A percentile compares a stretch with the other conserved stretches of the same genome.
Conservation (phyloP, 1,140 invertebrate genomes). For the Oryctes rhinoceros region DNA sequence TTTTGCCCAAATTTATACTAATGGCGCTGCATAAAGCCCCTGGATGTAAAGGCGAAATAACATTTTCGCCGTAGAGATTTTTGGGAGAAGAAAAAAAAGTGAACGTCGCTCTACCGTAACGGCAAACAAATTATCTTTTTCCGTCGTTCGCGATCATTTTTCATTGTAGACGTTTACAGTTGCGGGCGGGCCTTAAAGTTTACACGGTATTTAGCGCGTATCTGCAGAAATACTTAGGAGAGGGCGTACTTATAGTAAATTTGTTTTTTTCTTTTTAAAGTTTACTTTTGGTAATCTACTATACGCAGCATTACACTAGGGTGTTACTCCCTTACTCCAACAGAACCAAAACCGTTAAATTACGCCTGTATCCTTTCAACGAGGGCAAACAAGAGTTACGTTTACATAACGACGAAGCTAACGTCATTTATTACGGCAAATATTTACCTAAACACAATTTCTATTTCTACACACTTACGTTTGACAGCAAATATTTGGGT, state of each 20-base stretch:
- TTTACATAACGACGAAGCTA: too few relatives aligned
- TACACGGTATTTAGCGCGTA: background rate
- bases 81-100: slow-evolving; percentile 1
- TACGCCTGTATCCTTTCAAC: too few relatives aligned
- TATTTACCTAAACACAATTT: too few relatives aligned
- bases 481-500: too few relatives aligned
- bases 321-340: too few relatives aligned
- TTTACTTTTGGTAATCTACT: too few relatives aligned
- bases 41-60: slow-evolving; percentile 36
- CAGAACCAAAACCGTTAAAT: too few relatives aligned
- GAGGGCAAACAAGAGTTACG: too few relatives aligned
- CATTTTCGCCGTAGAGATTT: background rate
- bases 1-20: slow-evolving; percentile 40
- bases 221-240: background rate
- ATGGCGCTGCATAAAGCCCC: slow-evolving; percentile 23
- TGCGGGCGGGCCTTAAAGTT: background rate
- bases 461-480: too few relatives aligned
- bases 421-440: too few relatives aligned
- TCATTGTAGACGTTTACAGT: slow-evolving; percentile 36
- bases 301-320: too few relatives aligned
- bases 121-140: slow-evolving; percentile 38
- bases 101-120: slow-evolving; percentile 36
- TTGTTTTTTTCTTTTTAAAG: background rate
- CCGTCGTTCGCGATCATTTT: slow-evolving; percentile 8
- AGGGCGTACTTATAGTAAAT: background rate